A percentile compares a stretch with the other conserved stretches of the same genome.
Conservation (phyloP, 2,113 vertebrate species). For the Phrynosoma blainvillii region DNA sequence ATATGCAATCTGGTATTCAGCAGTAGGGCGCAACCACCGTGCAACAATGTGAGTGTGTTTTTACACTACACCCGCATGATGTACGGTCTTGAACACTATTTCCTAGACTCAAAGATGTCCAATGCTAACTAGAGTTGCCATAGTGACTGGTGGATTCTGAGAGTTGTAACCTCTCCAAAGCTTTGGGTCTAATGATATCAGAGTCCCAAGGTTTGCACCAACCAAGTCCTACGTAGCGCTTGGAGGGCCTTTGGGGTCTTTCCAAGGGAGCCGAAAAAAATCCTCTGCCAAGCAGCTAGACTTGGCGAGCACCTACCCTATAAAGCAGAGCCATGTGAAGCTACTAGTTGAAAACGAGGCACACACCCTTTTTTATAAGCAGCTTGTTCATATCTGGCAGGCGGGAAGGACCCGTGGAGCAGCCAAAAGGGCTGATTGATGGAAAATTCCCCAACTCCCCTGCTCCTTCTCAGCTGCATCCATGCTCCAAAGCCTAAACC, state of each 20-base stretch:
- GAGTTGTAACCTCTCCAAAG: too few species aligned
- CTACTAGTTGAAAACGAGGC: not conserved
- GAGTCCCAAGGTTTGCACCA: too few species aligned
- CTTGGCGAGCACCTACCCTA: not conserved
- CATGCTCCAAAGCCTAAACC: rapidly evolving
- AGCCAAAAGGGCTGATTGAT: not conserved
- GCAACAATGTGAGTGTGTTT: too few species aligned
- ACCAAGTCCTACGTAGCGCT: not conserved
- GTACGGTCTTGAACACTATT: too few species aligned
- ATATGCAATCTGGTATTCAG: too few species aligned
- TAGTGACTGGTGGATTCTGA: not conserved
- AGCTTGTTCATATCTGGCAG: not conserved
- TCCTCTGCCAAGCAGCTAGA: not conserved
- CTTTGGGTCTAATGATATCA: not conserved
- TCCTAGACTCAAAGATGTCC: too few species aligned
- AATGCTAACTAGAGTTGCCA: too few species aligned
- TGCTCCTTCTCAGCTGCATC: not conserved
- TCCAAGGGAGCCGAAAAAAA: not conserved
- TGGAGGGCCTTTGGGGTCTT: not conserved
- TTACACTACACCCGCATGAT: too few species aligned
- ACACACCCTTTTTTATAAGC: conserved; percentile 1
- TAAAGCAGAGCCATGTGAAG: not conserved
- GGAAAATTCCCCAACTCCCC: conserved; percentile 40
- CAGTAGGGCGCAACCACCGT: too few species aligned
- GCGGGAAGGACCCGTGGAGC: not conserved